Conservation (phyloP, 1,140 invertebrate species). For the Drosophila cardini region DNA sequence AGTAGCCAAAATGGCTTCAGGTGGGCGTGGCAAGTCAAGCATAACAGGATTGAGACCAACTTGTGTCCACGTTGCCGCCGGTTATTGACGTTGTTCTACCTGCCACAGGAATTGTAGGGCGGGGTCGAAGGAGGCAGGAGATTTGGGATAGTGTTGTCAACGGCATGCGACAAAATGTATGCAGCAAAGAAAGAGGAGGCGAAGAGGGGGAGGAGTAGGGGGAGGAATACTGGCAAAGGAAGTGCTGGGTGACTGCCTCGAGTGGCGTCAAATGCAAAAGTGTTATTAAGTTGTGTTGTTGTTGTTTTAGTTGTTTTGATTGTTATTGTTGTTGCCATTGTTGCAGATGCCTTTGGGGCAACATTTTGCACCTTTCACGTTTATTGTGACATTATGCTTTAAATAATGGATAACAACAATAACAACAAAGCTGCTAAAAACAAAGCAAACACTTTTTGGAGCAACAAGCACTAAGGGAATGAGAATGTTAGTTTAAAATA, state of each 20-base stretch:
- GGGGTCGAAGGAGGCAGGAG: conserved; percentile 4
- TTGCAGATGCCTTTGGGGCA: conserved; percentile 55
- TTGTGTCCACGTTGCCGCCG: conserved; percentile 46
- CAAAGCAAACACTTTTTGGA: conserved; percentile 75
- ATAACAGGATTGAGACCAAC: conserved; percentile 6
- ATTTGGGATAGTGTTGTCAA: conserved; percentile 36
- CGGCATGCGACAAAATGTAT: conserved; percentile 61
- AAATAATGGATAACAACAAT: conserved; percentile 74
- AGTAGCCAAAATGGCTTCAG: neutral
- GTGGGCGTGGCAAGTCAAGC: conserved; percentile 12
- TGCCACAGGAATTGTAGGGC: conserved; percentile 33
- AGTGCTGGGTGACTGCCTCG: conserved; percentile 34
- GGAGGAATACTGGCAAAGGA: neutral
- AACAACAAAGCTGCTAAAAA: conserved; percentile 41
- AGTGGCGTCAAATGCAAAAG: conserved; percentile 59
- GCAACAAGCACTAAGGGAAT: conserved; percentile 39
- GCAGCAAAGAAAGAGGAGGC: conserved; percentile 6
- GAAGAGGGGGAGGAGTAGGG: neutral
- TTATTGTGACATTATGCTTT: conserved; percentile 83
- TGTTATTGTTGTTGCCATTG: conserved; percentile 34
- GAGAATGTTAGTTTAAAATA: neutral
- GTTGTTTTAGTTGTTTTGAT: conserved; percentile 33
- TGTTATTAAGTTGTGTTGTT: conserved; percentile 70
- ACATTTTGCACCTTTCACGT: conserved; percentile 82
- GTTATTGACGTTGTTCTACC: conserved; percentile 51